Percentiles rank a stretch among this genome's conserved stretches.
These are phyloP conservation scores for Psittacula cyanocephala DNA, from an alignment of 2,113 vertebrate genomes.

Conservation along the genomic window DNA sequence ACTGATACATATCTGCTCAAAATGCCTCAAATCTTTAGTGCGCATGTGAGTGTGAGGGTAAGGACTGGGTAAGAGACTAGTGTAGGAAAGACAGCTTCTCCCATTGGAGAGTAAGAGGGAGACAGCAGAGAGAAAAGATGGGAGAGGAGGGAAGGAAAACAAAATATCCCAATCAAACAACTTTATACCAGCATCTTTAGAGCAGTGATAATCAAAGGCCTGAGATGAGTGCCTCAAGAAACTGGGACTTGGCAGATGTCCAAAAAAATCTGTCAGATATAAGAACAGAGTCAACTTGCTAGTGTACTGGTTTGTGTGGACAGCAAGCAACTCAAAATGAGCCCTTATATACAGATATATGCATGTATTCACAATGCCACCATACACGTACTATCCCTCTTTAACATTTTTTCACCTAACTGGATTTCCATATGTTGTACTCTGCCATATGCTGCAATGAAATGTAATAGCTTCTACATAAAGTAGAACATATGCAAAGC, in stretches of 20 bases:
- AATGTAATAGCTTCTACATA: background rate
- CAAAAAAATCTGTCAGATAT: background rate
- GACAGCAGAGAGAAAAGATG: background rate
- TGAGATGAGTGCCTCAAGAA: background rate
- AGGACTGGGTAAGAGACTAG: background rate
- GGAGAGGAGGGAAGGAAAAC: background rate
- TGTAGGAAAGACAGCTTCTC: background rate
- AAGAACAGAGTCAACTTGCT: background rate
- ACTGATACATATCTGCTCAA: background rate
- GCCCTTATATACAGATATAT: background rate
- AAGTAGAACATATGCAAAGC: constrained; percentile 5
- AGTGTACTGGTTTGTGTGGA: background rate
- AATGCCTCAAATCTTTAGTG: background rate
- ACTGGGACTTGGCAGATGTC: background rate
- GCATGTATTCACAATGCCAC: constrained; percentile 31
- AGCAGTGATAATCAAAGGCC: background rate
- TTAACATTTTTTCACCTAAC: constrained; percentile 54
- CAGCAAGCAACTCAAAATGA: background rate
- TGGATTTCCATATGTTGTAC: constrained; percentile 54
- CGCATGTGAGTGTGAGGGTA: rapidly evolving
- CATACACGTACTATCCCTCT: constrained; percentile 17
- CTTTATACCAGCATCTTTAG: constrained; percentile 29
- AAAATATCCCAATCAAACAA: background rate
- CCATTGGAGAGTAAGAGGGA: background rate
- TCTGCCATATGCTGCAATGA: constrained; percentile 49